Percentiles rank a stretch among this genome's conserved stretches.
These are phyloP conservation scores for Parasteatoda tepidariorum DNA, from an alignment of 1,140 invertebrate genomes.

Conservation along the genomic window DNA sequence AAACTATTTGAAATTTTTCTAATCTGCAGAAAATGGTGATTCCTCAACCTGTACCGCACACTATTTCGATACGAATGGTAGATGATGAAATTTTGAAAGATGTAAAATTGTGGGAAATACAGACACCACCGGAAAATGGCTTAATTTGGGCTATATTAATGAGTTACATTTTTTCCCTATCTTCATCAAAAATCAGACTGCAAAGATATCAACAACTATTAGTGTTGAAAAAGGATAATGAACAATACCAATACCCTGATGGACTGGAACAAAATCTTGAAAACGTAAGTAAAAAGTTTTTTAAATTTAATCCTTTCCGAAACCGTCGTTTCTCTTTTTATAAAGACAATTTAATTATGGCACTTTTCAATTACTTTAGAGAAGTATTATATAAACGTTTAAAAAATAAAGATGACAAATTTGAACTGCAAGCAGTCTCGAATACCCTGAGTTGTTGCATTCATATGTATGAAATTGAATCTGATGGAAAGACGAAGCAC, in stretches of 20 bases:
- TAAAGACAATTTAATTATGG: not conserved
- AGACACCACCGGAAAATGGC: not conserved
- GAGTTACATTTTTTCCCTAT: no score
- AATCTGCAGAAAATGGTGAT: no score
- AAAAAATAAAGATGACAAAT: not conserved
- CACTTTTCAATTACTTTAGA: not conserved
- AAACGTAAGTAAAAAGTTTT: not conserved
- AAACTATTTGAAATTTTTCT: no score
- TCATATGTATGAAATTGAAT: not conserved
- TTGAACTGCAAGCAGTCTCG: not conserved
- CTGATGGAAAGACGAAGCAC: no score
- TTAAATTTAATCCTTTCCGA: not conserved
- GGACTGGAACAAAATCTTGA: not conserved
- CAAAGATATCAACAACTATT: not conserved
- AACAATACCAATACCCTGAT: no score
- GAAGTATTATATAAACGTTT: no score
- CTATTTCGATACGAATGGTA: no score
- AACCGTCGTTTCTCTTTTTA: not conserved
- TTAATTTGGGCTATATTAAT: not conserved
- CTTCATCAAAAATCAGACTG: not conserved
- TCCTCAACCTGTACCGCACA: no score
- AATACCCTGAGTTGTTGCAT: not conserved
- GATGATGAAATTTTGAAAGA: no score
- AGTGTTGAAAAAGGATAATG: no score
- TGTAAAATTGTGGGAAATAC: slow-evolving; percentile 7